A percentile compares a stretch with the other conserved stretches of the same genome.
Conservation (phyloP, 1,140 invertebrate species). For the Pseudomyrmex sp. region DNA sequence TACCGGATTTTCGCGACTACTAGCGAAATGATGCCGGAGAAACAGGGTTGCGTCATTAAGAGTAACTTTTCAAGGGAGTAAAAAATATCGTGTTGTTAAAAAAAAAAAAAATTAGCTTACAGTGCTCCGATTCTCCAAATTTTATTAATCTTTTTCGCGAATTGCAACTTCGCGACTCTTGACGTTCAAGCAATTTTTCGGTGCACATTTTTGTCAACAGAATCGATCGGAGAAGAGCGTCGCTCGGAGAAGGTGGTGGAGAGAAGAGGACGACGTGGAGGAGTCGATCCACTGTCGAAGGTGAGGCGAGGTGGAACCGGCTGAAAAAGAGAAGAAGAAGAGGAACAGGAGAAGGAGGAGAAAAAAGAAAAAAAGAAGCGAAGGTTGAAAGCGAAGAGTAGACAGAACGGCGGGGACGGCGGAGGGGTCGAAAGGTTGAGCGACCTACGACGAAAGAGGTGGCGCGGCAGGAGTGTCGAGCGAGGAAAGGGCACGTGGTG, state of each 20-base stretch:
- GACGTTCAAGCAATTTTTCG: constrained; percentile 19
- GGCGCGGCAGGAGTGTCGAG: constrained; percentile 39
- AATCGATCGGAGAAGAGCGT: constrained; percentile 33
- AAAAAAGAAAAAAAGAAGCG: constrained; percentile 24
- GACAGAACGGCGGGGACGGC: constrained; percentile 19
- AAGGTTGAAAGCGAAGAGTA: constrained; percentile 41
- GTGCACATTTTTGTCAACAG: constrained; percentile 45
- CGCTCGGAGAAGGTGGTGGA: constrained; percentile 5
- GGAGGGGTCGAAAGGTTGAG: constrained; percentile 70
- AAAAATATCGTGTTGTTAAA: background rate
- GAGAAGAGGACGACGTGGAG: constrained; percentile 16
- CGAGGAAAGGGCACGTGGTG: background rate
- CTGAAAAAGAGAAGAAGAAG: constrained; percentile 43
- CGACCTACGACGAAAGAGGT: constrained; percentile 60
- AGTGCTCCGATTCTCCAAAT: background rate
- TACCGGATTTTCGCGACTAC: background rate
- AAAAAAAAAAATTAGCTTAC: background rate
- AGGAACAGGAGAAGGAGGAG: constrained; percentile 25
- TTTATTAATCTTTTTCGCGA: background rate
- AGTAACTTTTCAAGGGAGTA: background rate
- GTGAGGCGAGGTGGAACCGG: constrained; percentile 47
- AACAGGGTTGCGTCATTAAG: background rate
- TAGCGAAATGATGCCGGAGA: background rate
- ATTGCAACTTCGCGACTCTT: background rate
- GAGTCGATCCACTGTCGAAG: constrained; percentile 55